Evolutionary conservation across 1,140 invertebrate species (phyloP).

Genomic region (Solenopsis invicta): DNA sequence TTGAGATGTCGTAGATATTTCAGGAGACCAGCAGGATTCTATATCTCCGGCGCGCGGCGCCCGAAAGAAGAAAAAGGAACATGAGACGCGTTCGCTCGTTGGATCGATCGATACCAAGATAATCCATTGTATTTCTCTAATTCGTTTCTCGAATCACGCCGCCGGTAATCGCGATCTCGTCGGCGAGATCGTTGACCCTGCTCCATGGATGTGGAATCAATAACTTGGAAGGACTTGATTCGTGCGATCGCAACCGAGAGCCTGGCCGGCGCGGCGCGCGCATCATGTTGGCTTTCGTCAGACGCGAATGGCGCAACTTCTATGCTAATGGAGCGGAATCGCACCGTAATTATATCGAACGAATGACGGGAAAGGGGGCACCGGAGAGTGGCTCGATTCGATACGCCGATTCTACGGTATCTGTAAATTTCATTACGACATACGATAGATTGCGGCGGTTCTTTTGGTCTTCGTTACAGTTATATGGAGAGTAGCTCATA

Average conservation of each 20-base stretch:
- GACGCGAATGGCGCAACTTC: slow-evolving; percentile 18
- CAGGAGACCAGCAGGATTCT: slow-evolving; percentile 58
- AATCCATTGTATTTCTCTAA: slow-evolving; percentile 77
- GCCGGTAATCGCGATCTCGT: slow-evolving; percentile 62
- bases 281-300: slow-evolving; percentile 35
- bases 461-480: slow-evolving; percentile 25
- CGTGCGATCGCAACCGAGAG: slow-evolving; percentile 8
- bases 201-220: slow-evolving; percentile 40
- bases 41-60: slow-evolving; percentile 51
- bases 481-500: slow-evolving; percentile 8
- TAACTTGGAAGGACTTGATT: slow-evolving; percentile 33
- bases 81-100: slow-evolving; percentile 8
- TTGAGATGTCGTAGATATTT: slow-evolving; percentile 67
- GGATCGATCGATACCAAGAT: slow-evolving; percentile 71
- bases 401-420: slow-evolving; percentile 23
- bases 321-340: slow-evolving; percentile 33
- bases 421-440: slow-evolving; percentile 35
- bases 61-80: slow-evolving; percentile 36
- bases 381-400: slow-evolving; percentile 7
- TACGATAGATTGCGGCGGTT: slow-evolving; percentile 1
- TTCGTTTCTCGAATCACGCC: slow-evolving; percentile 65
- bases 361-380: not conserved
- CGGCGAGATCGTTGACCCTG: slow-evolving; percentile 53
- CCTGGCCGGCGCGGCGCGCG: not conserved
- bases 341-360: slow-evolving; percentile 11